A percentile compares a stretch with the other conserved stretches of the same genome.
Evolutionary conservation across 1,140 invertebrate species (phyloP).

Genomic region (Drosophila aff.): DNA sequence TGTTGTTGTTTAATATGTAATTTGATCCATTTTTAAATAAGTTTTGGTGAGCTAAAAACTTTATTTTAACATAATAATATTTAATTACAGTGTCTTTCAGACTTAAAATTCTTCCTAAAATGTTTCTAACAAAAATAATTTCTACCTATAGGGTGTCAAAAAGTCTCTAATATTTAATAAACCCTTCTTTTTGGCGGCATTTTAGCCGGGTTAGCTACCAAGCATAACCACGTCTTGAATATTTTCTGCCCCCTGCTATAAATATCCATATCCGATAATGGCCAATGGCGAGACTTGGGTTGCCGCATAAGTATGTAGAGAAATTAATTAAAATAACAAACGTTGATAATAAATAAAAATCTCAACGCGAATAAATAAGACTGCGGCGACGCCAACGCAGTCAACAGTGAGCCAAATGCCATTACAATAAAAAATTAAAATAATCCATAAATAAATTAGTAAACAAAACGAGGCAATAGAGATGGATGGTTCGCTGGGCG

Average conservation of each 20-base stretch:
- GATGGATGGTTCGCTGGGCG: not conserved
- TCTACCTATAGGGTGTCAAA: not conserved
- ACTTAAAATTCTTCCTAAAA: not conserved
- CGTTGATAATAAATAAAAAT: conserved; percentile 67
- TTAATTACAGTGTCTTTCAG: too few relatives aligned
- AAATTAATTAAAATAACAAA: conserved; percentile 82
- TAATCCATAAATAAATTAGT: conserved; percentile 78
- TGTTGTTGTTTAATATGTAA: not conserved
- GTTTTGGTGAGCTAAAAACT: not conserved
- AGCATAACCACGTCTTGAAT: conserved; percentile 7
- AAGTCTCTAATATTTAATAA: not conserved
- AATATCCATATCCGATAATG: conserved; percentile 44
- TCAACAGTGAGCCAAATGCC: conserved; percentile 59
- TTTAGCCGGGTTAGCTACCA: conserved; percentile 24
- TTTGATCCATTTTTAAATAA: not conserved
- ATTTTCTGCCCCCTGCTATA: conserved; percentile 25
- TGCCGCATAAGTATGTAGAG: conserved; percentile 48
- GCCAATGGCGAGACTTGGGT: conserved; percentile 22
- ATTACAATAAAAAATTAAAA: conserved; percentile 74
- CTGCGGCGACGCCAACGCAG: conserved; percentile 48
- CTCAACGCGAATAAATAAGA: conserved; percentile 44
- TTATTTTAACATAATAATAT: not conserved
- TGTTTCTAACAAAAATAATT: not conserved
- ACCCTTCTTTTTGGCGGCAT: conserved; percentile 8
- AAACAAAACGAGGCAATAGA: conserved; percentile 50